phyloP scores from a whole-genome alignment of 2,888 invertebrate species.

The Prenolepis imparis region DNA sequence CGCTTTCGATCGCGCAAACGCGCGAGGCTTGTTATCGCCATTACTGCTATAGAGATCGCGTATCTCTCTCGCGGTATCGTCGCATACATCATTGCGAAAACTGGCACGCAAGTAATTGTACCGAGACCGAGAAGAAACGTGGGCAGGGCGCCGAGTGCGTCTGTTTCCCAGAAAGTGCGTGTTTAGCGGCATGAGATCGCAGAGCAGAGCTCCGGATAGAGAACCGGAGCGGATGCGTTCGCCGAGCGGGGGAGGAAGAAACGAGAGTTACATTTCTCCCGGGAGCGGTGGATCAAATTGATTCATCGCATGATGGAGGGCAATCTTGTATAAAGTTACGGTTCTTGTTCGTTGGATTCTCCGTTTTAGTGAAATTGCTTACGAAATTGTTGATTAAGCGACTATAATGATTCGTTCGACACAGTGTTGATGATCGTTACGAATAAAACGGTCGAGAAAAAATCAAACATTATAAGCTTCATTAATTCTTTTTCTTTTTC shows the following conservation, averaged over 20 bases:
- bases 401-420: not conserved
- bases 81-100: slow-evolving; percentile 33
- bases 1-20: slow-evolving; percentile 9
- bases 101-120: slow-evolving; percentile 52
- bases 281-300: slow-evolving; percentile 18
- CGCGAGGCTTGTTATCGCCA: slow-evolving; percentile 15
- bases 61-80: not conserved
- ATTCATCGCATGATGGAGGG: slow-evolving; percentile 1
- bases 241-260: not conserved
- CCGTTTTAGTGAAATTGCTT: not conserved
- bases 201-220: not conserved
- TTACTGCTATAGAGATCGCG: not conserved
- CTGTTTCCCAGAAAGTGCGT: slow-evolving; percentile 53
- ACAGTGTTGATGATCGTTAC: not conserved
- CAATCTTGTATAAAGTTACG: not conserved
- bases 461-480: not conserved
- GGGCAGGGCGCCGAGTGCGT: slow-evolving; percentile 30
- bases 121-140: slow-evolving; percentile 45
- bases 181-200: slow-evolving; percentile 41
- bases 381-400: not conserved
- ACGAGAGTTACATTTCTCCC: slow-evolving; percentile 18
- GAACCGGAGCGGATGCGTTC: slow-evolving; percentile 2
- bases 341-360: not conserved
- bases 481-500: not conserved
- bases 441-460: slow-evolving; percentile 18